Conservation (phyloP, 2,888 invertebrate genomes). For the Amaurobius ferox region DNA sequence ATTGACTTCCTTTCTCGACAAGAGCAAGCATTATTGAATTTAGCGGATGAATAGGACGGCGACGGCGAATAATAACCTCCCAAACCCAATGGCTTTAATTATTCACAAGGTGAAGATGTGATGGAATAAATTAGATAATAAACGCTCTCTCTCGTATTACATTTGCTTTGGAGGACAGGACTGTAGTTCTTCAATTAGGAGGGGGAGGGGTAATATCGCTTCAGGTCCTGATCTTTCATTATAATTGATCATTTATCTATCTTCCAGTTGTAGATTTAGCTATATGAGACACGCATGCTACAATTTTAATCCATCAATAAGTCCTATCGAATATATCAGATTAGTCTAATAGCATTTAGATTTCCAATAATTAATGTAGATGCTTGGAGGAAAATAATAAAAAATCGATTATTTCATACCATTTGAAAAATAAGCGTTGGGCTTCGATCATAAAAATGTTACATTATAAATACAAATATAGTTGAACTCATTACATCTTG, state of each 20-base stretch:
- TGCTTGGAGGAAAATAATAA: too few relatives aligned
- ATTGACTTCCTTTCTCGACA: conserved; percentile 66
- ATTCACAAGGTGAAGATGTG: conserved; percentile 67
- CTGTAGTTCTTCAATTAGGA: conserved; percentile 4
- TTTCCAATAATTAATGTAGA: too few relatives aligned
- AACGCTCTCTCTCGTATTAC: conserved; percentile 35
- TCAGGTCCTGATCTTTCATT: conserved; percentile 2
- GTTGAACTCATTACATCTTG: too few relatives aligned
- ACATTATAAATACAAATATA: too few relatives aligned
- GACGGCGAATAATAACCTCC: conserved; percentile 34
- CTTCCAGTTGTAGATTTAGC: neutral
- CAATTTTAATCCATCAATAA: neutral
- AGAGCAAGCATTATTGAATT: conserved; percentile 61
- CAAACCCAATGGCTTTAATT: conserved; percentile 49
- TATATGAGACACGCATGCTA: neutral
- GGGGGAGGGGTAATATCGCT: conserved; percentile 10
- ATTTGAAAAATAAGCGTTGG: too few relatives aligned
- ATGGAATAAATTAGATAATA: conserved; percentile 65
- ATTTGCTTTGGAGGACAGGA: conserved; percentile 10
- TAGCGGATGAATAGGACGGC: conserved; percentile 46
- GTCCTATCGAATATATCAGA: neutral
- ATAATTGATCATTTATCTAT: conserved; percentile 16
- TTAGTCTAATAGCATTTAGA: too few relatives aligned
- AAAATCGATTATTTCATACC: too few relatives aligned
- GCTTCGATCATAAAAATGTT: too few relatives aligned